Conservation (phyloP, 2,888 invertebrate species). For the Pyrgus malvae region DNA sequence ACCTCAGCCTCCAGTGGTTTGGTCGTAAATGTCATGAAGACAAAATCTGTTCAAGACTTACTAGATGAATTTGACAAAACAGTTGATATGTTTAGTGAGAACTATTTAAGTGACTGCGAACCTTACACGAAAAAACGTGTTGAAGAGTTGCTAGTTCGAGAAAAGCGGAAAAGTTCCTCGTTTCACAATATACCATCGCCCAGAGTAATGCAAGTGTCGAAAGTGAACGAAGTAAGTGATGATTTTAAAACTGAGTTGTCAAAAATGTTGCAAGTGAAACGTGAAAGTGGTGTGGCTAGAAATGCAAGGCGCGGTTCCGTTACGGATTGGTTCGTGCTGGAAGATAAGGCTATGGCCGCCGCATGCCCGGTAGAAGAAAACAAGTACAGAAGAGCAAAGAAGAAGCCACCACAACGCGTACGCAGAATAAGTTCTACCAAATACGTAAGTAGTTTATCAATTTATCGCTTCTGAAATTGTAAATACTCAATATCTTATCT, state of each 20-base stretch:
- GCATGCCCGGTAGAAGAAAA: slow-evolving; percentile 44
- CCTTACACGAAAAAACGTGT: slow-evolving; percentile 59
- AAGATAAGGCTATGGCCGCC: slow-evolving; percentile 48
- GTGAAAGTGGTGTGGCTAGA: slow-evolving; percentile 39
- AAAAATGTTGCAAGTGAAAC: slow-evolving; percentile 51
- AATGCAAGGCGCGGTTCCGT: slow-evolving; percentile 64
- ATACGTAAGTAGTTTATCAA: slow-evolving; percentile 62
- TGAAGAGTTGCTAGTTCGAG: slow-evolving; percentile 42
- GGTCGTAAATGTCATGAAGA: slow-evolving; percentile 57
- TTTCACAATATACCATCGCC: slow-evolving; percentile 65
- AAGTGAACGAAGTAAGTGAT: slow-evolving; percentile 64
- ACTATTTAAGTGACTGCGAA: slow-evolving; percentile 70
- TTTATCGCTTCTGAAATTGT: background rate
- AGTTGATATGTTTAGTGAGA: slow-evolving; percentile 70
- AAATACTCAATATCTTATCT: slow-evolving; percentile 3
- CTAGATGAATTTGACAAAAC: slow-evolving; percentile 67
- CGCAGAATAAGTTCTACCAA: slow-evolving; percentile 74
- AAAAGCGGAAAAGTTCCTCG: slow-evolving; percentile 66
- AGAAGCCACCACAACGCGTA: slow-evolving; percentile 63
- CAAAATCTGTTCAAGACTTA: slow-evolving; percentile 63
- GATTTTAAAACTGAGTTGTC: slow-evolving; percentile 67
- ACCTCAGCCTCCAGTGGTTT: slow-evolving; percentile 62
- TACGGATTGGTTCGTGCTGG: slow-evolving; percentile 74
- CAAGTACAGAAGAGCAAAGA: slow-evolving; percentile 62
- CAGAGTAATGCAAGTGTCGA: slow-evolving; percentile 63